Percentiles rank a stretch among this genome's conserved stretches.
These are phyloP conservation scores for Drosophila pallidifrons DNA, from an alignment of 1,140 invertebrate species.

Conservation along the genomic window DNA sequence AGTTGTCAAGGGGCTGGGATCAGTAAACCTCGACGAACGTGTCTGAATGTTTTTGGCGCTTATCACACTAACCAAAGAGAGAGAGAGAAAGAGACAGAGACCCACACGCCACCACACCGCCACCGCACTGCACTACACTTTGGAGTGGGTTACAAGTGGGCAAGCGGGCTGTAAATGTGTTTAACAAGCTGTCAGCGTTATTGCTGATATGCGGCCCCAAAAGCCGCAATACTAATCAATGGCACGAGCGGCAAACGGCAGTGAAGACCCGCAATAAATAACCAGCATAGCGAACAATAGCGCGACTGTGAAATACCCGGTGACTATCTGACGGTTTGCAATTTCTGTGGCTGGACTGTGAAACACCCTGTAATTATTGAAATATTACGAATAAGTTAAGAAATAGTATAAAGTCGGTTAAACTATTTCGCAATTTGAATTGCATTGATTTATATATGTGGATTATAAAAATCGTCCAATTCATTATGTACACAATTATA, in stretches of 20 bases:
- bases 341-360: not conserved
- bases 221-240: conserved; percentile 55
- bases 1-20: conserved; percentile 7
- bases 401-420: no score
- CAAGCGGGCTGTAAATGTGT: conserved; percentile 33
- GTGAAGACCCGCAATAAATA: conserved; percentile 5
- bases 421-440: no score
- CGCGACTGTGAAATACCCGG: conserved; percentile 2
- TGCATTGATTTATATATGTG: no score
- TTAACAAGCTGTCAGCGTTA: conserved; percentile 31
- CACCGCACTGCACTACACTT: not conserved
- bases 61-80: conserved; percentile 28
- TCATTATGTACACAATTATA: no score
- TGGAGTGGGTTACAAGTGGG: conserved; percentile 29
- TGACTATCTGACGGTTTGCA: no score
- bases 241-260: conserved; percentile 59
- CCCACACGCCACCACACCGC: conserved; percentile 9
- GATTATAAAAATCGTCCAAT: no score
- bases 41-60: conserved; percentile 38
- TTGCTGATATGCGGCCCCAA: conserved; percentile 29
- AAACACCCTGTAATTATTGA: conserved; percentile 1
- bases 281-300: not conserved
- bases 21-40: conserved; percentile 42
- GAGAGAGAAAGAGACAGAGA: conserved; percentile 16
- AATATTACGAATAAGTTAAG: not conserved